Evolutionary conservation across 2,888 invertebrate genomes (phyloP), one percentile per base, ranked within the genome.

Genomic region (Panopea generosa): DNA sequence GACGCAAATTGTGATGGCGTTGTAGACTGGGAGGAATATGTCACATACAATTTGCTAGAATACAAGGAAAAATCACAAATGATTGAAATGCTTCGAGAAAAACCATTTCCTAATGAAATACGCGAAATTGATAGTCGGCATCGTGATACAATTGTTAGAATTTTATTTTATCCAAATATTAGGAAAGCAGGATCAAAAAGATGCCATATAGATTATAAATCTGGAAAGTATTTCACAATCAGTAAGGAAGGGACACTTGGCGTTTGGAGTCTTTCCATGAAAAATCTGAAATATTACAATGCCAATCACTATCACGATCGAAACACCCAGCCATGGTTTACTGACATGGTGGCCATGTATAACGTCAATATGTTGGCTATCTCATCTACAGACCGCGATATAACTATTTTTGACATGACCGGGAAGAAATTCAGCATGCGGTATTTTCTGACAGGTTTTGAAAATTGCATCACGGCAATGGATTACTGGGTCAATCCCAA

Each of bases 351-450:
- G 69, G 95, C 95, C 71, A 93, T 97, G 91, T 95, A 96, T 0
- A 96, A 96, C 90, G 95, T 96, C 60, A 95, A 95, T 91, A 95
- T 96, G 85, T 93, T 97, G 20, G 96, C 96, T 77, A 95, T 96
- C 14, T 95, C 96, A 70, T 96, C 96, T 18, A 95, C 96, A 0
- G 96, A 96, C 92, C 93, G 96, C 18, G 96, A 96, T 89, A 92
- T 97, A 52, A 94, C 96, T 81, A 96, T 97, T 92, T 97, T 88
- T 66, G 90, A 97, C 90, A 95, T 95, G 53, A 95, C 95, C 22
- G 82, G 81, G 1, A 86, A 84, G 45, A 85, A 84, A 66, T 96
- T 96, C 91, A 95, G 95, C 47, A 80, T 82, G 71, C 74, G 88
- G n/a, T 90, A 87, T 27, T 77, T 92, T 89, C 90, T 97, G 78